These are phyloP conservation scores for Volucella inflata DNA, from an alignment of 2,888 invertebrate species.

Conservation along the genomic window DNA sequence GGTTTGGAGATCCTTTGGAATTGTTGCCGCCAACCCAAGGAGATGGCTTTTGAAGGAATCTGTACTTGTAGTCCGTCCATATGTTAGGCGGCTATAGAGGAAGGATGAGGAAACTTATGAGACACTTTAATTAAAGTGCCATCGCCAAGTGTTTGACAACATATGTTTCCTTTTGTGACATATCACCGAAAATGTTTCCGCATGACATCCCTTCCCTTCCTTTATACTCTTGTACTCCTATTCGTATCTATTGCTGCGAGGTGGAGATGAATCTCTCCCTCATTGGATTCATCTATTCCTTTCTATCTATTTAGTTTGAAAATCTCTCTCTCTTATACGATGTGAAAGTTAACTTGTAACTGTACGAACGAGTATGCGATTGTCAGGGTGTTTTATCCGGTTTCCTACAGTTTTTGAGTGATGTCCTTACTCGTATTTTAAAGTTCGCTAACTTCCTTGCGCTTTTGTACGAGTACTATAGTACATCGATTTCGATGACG, in stretches of 20 bases:
- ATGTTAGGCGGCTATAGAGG: constrained; percentile 9
- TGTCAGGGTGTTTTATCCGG: constrained; percentile 42
- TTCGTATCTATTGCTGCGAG: constrained; percentile 35
- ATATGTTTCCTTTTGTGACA: constrained; percentile 73
- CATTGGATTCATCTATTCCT: constrained; percentile 61
- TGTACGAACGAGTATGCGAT: background rate
- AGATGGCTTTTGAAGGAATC: constrained; percentile 30
- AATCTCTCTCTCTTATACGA: constrained; percentile 7
- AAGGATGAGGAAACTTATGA: constrained; percentile 63
- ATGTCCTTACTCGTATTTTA: constrained; percentile 41
- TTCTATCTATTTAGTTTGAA: constrained; percentile 40
- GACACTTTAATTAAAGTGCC: constrained; percentile 75
- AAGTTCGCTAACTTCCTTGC: constrained; percentile 54
- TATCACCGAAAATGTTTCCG: constrained; percentile 73
- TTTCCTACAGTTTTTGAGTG: constrained; percentile 31
- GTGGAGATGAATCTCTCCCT: constrained; percentile 54
- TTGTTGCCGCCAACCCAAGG: constrained; percentile 19
- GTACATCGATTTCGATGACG: constrained; percentile 39
- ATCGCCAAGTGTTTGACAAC: constrained; percentile 74
- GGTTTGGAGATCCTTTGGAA: constrained; percentile 16
- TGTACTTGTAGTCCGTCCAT: background rate
- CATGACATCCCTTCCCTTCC: constrained; percentile 55
- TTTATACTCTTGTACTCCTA: too few relatives aligned
- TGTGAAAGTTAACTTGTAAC: constrained; percentile 28
- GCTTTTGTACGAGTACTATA: too few relatives aligned